Base-by-base conservation (phyloP, 1,140 invertebrate genomes). In the Galendromus occidentalis region DNA sequence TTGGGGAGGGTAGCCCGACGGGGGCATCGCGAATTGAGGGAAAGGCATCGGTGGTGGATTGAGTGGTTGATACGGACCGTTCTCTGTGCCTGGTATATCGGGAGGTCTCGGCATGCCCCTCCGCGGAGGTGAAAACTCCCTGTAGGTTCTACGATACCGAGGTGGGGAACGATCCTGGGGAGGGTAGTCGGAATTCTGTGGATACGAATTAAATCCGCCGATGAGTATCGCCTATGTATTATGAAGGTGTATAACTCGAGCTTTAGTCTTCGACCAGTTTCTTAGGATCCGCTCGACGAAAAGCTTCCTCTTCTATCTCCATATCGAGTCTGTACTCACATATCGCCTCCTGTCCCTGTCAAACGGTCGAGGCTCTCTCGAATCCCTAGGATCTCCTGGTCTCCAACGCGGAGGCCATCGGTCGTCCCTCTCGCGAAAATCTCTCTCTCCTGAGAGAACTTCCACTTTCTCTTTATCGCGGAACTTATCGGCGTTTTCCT, bases 21-120 rank as follows among this genome's bases (percentile, higher is more conserved):
- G 51, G 25, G 51, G 51, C 14, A 59, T 17, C 2, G 25, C 33
- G 22, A 59, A 59, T 59, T 33, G 51, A 25, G 51, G 51, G 9
- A 59, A 59, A 14, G 51, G 51, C 51, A 59, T 59, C 51, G 51
- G 51, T 59, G 51, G 51, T 2, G 51, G 51, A 33, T 59, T 59
- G 14, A 59, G 20, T 9, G 51, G 51, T 29, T 59, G 51, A 9
- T 29, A 59, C 1, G 51, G 51, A 14, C 25, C 51, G 25, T 59
- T 25, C 14, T 59, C 25, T 17, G 17, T 22, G 51, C 51, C 51
- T 9, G 22, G 25, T 14, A 20, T 17, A 59, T 59, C 51, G 14
- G 51, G 51, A 14, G 51, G 51, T 14, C 51, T 33, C 33, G 25
- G 51, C 17, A 29, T 33, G 25, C 14, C 51, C 14, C 51, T 33